A percentile compares a stretch with the other conserved stretches of the same genome.
Evolutionary conservation across 2,113 vertebrate genomes (phyloP).

Genomic region (Myxocyprinus asiaticus): DNA sequence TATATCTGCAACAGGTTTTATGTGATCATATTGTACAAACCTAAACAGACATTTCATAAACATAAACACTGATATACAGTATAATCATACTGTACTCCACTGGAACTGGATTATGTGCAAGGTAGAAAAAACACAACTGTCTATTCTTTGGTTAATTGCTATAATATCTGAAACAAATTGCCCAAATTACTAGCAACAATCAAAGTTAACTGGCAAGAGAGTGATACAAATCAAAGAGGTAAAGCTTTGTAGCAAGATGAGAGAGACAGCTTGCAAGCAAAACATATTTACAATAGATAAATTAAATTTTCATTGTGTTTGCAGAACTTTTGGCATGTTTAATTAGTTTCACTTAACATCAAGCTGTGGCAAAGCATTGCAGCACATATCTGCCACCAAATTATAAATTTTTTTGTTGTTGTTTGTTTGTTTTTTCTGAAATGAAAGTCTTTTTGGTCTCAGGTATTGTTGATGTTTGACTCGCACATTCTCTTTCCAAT

Average conservation of each 20-base stretch:
- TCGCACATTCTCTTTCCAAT: slow-evolving; percentile 63
- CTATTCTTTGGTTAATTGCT: background rate
- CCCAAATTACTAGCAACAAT: background rate
- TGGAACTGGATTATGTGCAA: too few species aligned
- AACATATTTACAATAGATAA: slow-evolving; percentile 4
- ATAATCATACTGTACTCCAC: too few species aligned
- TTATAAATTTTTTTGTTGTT: background rate
- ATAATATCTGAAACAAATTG: slow-evolving; percentile 20
- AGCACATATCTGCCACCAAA: background rate
- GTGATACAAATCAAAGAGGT: slow-evolving; percentile 12
- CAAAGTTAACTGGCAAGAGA: slow-evolving; percentile 3
- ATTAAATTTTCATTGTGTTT: background rate
- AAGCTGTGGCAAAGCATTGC: background rate
- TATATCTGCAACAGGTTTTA: too few species aligned
- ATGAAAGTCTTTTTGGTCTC: background rate
- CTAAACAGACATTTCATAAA: too few species aligned
- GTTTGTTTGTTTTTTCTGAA: background rate
- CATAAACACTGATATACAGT: too few species aligned
- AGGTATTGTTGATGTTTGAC: background rate
- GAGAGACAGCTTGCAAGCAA: background rate
- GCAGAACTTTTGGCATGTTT: slow-evolving; percentile 1
- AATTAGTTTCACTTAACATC: slow-evolving; percentile 24
- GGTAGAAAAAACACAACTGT: background rate
- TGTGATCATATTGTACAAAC: background rate
- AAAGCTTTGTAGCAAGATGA: slow-evolving; percentile 4